Evolutionary conservation across 2,888 invertebrate genomes (phyloP).

Genomic region (Lasioglossum vierecki): DNA sequence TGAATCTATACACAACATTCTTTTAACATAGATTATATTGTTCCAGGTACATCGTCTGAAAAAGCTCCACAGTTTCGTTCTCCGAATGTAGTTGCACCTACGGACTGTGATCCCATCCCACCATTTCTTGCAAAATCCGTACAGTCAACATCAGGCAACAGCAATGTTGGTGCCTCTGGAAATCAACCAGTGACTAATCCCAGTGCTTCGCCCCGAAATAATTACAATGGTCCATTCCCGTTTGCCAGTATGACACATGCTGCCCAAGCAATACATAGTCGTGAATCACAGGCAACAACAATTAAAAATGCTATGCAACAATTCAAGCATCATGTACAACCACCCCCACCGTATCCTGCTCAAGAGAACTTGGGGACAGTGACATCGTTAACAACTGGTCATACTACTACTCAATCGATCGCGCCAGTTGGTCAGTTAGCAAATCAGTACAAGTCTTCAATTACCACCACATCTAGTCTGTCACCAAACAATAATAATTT

Average conservation of each 20-base stretch:
- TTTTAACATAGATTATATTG: constrained; percentile 15
- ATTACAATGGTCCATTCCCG: constrained; percentile 89
- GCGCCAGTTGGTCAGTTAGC: constrained; percentile 78
- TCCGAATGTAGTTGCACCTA: constrained; percentile 95
- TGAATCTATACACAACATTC: background rate
- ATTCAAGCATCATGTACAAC: constrained; percentile 82
- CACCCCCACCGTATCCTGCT: constrained; percentile 84
- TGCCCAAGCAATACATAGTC: constrained; percentile 92
- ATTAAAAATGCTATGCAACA: constrained; percentile 77
- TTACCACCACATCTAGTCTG: constrained; percentile 78
- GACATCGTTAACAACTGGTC: constrained; percentile 78
- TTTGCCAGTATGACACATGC: constrained; percentile 96
- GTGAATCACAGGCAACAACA: constrained; percentile 84
- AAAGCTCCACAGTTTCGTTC: constrained; percentile 88
- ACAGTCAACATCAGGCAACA: constrained; percentile 75
- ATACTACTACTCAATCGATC: constrained; percentile 76
- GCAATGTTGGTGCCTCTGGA: constrained; percentile 72
- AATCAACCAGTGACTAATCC: constrained; percentile 80
- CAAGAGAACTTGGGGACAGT: constrained; percentile 81
- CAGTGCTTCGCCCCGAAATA: constrained; percentile 80
- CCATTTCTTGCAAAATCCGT: constrained; percentile 80
- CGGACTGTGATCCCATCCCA: constrained; percentile 88
- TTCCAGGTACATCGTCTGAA: constrained; percentile 79
- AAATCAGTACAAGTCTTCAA: constrained; percentile 77
- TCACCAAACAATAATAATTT: constrained; percentile 74